These are phyloP conservation scores for Coilia nasus DNA, from an alignment of 2,797 vertebrate genomes.

Conservation along the genomic window DNA sequence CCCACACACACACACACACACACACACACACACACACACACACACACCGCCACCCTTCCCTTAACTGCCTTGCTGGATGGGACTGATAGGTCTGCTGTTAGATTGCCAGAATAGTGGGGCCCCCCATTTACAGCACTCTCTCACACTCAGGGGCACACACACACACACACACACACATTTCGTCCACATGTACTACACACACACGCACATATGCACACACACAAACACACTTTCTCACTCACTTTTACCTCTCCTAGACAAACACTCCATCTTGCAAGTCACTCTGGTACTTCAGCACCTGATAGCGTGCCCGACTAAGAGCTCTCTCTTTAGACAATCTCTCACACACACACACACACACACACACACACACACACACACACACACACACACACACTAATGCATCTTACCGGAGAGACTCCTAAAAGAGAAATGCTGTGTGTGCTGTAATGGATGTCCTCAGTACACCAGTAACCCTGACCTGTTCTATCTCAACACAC, in stretches of 20 bases:
- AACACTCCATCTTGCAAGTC: neutral
- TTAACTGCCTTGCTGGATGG: neutral
- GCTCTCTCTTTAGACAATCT: neutral
- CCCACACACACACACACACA: neutral
- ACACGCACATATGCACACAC: neutral
- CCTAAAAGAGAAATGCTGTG: neutral
- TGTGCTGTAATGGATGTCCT: slow-evolving; percentile 2
- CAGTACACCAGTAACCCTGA: neutral
- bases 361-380: neutral
- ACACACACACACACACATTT: neutral
- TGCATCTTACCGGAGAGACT: neutral
- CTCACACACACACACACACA: slow-evolving; percentile 6
- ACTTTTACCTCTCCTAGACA: neutral
- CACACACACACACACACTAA: neutral
- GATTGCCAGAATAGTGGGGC: slow-evolving; percentile 3
- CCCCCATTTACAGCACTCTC: neutral
- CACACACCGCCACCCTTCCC: neutral
- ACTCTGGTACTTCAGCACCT: slow-evolving; percentile 1
- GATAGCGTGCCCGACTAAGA: neutral
- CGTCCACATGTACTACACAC: neutral
- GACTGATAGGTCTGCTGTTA: slow-evolving; percentile 18
- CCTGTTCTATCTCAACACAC: neutral
- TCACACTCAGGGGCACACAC: slow-evolving; percentile 3
- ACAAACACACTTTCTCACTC: neutral
- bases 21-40: too few species aligned